Evolutionary conservation across 30 jellyfish, hydroid and myxozoan genomes (phyloP), one percentile per base, ranked within the genome.

Genomic region (Aurelia aurita): DNA sequence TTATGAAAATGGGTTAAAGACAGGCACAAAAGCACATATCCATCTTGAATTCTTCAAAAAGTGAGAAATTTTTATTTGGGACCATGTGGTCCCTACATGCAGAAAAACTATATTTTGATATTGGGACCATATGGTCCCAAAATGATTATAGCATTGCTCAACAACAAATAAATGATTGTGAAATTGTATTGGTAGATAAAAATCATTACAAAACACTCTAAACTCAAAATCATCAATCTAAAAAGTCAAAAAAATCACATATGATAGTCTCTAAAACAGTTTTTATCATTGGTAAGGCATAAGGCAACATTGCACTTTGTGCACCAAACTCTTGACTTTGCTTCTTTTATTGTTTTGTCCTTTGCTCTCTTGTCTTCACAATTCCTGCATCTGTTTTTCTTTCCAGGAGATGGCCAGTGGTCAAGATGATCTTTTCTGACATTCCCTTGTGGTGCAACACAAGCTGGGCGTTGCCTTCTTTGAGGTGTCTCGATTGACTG

Each of bases 41-140:
- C 80, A 0, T 12, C 74, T 2, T 27, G 3, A 28, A 22, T 4
- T 18, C 58, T 32, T 67, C 58, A 1, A 70, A 70, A 70, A 0
- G 11, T 2, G 82, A 70, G 16, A 22, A 39, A 34, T 35, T 19
- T 8, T 74, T 27, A n/a, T n/a, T 15, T 10, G 1, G 62, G 57
- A 67, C 79, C 79, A 32, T 32, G 25, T 1, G 79, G 79, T 67
- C 63, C 79, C 79, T 49, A 9, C 79, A 67, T 67, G 79, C 26
- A 67, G 26, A 67, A 32, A 25, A 3, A 67, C 79, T 67, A 67
- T 3, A 14, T 67, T 25, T 67, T 22, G 58, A 25, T 27, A 1
- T 4, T 78, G 89, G 69, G 89, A 78, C 89, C 89, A 78, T 60
- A 60, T 61, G 73, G 89, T 61, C 79, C 89, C 89, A 59, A 78